These are phyloP conservation scores for Tholera decimalis DNA, from an alignment of 2,888 invertebrate genomes.

Conservation along the genomic window DNA sequence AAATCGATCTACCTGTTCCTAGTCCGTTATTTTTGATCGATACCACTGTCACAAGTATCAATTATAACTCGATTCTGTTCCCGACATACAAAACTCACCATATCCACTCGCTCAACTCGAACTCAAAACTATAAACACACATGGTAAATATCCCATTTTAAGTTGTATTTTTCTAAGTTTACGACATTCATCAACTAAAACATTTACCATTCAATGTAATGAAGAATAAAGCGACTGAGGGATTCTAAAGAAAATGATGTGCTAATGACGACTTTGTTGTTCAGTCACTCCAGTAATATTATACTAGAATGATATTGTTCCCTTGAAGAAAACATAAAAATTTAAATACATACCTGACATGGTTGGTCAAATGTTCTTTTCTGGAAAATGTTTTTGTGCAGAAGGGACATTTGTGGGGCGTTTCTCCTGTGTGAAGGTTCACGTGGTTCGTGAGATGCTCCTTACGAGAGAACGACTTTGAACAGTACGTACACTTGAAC, in stretches of 20 bases:
- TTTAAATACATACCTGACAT: slow-evolving; percentile 84
- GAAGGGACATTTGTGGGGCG: slow-evolving; percentile 94
- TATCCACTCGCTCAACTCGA: too few relatives aligned
- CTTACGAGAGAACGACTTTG: slow-evolving; percentile 93
- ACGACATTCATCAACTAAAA: slow-evolving; percentile 25
- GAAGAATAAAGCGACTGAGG: slow-evolving; percentile 31
- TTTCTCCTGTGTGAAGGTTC: slow-evolving; percentile 94
- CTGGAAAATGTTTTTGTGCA: slow-evolving; percentile 94
- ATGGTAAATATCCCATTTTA: too few relatives aligned
- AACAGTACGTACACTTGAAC: slow-evolving; percentile 94
- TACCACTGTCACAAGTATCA: too few relatives aligned
- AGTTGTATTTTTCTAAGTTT: slow-evolving; percentile 12
- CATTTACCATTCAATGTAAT: slow-evolving; percentile 30
- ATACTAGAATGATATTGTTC: slow-evolving; percentile 1
- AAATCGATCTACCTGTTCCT: too few relatives aligned
- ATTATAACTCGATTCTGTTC: too few relatives aligned
- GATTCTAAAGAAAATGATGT: slow-evolving; percentile 20
- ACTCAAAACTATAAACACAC: too few relatives aligned
- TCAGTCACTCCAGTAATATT: slow-evolving; percentile 9
- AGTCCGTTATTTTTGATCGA: too few relatives aligned
- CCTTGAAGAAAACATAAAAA: slow-evolving; percentile 10
- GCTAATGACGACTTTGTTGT: slow-evolving; percentile 4
- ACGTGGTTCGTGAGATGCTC: slow-evolving; percentile 97
- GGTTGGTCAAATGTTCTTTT: slow-evolving; percentile 94
- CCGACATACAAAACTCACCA: too few relatives aligned